These are phyloP conservation scores for Erebia aethiops DNA, from an alignment of 2,888 invertebrate genomes.

Conservation along the genomic window DNA sequence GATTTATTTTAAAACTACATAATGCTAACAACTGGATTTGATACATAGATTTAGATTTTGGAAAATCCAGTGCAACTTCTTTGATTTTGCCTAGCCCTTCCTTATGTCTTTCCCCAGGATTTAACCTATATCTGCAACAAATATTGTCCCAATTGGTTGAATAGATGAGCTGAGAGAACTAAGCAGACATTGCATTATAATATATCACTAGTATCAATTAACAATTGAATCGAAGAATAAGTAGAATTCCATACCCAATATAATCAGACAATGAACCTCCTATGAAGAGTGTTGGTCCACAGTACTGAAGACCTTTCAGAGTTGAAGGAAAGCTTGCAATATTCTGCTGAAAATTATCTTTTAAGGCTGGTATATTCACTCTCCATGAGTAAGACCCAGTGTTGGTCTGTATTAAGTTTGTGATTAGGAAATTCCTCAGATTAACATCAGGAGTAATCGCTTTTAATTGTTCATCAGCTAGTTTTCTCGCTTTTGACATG, in stretches of 20 bases:
- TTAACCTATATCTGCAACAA: no score
- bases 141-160: no score
- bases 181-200: no score
- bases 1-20: no score
- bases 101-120: neutral
- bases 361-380: slow-evolving; percentile 89
- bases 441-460: slow-evolving; percentile 81
- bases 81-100: neutral
- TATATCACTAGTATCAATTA: no score
- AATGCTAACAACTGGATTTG: no score
- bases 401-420: slow-evolving; percentile 90
- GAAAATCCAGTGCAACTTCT: no score
- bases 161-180: neutral
- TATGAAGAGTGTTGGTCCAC: slow-evolving; percentile 91
- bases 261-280: slow-evolving; percentile 93
- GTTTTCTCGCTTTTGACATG: slow-evolving; percentile 87
- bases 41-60: no score
- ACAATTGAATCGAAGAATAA: neutral
- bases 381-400: slow-evolving; percentile 88
- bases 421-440: slow-evolving; percentile 90
- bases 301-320: slow-evolving; percentile 76
- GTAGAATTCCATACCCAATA: slow-evolving; percentile 82
- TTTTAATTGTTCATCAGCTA: slow-evolving; percentile 85
- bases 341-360: slow-evolving; percentile 84
- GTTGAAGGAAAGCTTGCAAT: slow-evolving; percentile 86